phyloP scores from a whole-genome alignment of 2,113 vertebrate species.

The Triplophysa rosa region DNA sequence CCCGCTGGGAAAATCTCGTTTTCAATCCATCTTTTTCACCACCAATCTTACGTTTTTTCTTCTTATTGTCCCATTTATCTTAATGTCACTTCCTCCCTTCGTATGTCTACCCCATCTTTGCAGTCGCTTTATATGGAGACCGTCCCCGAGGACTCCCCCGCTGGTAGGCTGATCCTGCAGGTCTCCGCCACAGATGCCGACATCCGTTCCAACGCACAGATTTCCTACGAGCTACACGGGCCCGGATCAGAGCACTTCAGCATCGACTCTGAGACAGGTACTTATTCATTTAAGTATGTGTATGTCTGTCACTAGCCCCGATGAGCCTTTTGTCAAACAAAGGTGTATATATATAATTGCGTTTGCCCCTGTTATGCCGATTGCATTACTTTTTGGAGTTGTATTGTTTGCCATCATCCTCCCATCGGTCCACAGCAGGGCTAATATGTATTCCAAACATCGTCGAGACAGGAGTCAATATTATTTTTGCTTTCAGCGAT shows the following conservation, averaged over 20 bases:
- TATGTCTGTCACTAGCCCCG: neutral
- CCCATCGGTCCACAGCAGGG: neutral
- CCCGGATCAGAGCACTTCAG: slow-evolving; percentile 85
- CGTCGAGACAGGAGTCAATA: neutral
- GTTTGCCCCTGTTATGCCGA: neutral
- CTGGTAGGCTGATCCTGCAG: slow-evolving; percentile 87
- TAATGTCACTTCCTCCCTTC: neutral
- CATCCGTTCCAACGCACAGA: slow-evolving; percentile 93
- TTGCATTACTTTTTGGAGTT: neutral
- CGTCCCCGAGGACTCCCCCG: slow-evolving; percentile 84
- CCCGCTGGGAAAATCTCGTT: slow-evolving; percentile 3
- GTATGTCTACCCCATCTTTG: slow-evolving; percentile 3
- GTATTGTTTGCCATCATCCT: neutral
- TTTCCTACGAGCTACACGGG: slow-evolving; percentile 86
- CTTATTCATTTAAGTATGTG: neutral
- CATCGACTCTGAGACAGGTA: slow-evolving; percentile 90
- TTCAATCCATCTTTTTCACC: neutral
- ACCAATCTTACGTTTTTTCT: neutral
- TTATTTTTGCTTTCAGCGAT: neutral
- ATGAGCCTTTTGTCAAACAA: neutral
- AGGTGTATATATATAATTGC: slow-evolving; percentile 7
- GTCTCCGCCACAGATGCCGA: slow-evolving; percentile 90
- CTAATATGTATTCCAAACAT: slow-evolving; percentile 2
- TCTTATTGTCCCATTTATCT: neutral
- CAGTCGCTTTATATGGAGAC: slow-evolving; percentile 84